phyloP scores from a whole-genome alignment of 2,113 vertebrate genomes.

The Ceratotherium simum region DNA sequence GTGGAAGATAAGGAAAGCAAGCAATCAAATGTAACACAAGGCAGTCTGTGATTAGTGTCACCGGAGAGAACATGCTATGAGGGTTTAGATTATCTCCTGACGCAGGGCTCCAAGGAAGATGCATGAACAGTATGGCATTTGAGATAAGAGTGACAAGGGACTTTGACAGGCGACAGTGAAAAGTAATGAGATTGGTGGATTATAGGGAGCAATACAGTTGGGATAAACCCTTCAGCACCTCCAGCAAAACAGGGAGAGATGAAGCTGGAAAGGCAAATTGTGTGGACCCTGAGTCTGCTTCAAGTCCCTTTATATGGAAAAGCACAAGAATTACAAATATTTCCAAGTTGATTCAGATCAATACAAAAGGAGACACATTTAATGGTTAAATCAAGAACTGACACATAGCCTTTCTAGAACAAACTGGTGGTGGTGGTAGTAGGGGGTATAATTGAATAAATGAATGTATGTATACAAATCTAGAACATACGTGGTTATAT shows the following conservation, averaged over 20 bases:
- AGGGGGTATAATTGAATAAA: background rate
- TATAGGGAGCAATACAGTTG: background rate
- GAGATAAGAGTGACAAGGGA: background rate
- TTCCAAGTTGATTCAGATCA: background rate
- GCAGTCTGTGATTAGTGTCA: background rate
- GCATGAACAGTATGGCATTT: background rate
- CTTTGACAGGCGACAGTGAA: background rate
- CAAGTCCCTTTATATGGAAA: background rate
- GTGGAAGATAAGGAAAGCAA: background rate
- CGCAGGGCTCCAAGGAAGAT: background rate
- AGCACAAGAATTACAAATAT: background rate
- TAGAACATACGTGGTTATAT: background rate
- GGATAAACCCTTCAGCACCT: background rate
- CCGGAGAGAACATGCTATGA: background rate
- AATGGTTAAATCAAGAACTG: background rate
- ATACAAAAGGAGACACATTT: background rate
- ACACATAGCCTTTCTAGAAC: background rate
- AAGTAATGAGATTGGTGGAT: background rate
- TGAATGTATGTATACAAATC: background rate
- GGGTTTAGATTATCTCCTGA: background rate
- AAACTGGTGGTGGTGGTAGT: background rate
- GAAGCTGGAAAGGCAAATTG: background rate
- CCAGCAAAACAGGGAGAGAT: background rate
- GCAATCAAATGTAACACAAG: background rate
- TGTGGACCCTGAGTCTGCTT: background rate